Conservation (phyloP, 2,888 invertebrate species). For the Micropterix aruncella region DNA sequence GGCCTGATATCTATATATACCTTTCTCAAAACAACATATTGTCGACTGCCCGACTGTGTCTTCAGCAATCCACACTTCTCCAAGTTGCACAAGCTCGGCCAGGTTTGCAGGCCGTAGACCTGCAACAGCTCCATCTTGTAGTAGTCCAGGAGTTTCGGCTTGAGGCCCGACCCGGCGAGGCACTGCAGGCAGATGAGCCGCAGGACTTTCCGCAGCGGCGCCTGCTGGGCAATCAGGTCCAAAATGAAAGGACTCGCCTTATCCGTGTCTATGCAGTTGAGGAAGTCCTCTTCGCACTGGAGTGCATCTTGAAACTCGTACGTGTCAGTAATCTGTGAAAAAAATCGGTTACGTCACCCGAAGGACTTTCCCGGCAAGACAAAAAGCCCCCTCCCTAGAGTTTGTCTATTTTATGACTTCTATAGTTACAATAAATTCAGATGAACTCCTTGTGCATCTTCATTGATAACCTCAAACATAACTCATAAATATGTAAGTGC, state of each 20-base stretch:
- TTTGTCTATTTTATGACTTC: too few relatives aligned
- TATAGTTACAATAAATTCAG: too few relatives aligned
- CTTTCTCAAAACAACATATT: conserved; percentile 66
- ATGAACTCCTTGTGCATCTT: too few relatives aligned
- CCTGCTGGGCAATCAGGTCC: conserved; percentile 77
- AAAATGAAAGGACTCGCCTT: conserved; percentile 81
- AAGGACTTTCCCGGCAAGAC: too few relatives aligned
- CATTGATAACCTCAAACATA: too few relatives aligned
- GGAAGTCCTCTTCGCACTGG: conserved; percentile 81
- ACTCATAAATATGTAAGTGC: too few relatives aligned
- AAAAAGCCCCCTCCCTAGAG: too few relatives aligned
- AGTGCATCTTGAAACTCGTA: conserved; percentile 67
- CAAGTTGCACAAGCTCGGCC: conserved; percentile 70
- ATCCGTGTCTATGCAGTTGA: conserved; percentile 85
- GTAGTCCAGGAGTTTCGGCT: conserved; percentile 66
- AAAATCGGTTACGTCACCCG: not conserved
- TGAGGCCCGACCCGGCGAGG: conserved; percentile 82
- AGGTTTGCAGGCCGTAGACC: conserved; percentile 77
- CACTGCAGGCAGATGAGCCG: conserved; percentile 89
- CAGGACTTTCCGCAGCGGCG: conserved; percentile 69
- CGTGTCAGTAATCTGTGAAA: conserved; percentile 43
- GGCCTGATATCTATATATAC: conserved; percentile 34
- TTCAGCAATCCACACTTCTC: conserved; percentile 76
- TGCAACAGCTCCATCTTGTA: conserved; percentile 49
- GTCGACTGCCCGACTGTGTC: conserved; percentile 55